These are phyloP conservation scores for Dromius quadrimaculatus DNA, from an alignment of 2,888 invertebrate species.

Conservation along the genomic window DNA sequence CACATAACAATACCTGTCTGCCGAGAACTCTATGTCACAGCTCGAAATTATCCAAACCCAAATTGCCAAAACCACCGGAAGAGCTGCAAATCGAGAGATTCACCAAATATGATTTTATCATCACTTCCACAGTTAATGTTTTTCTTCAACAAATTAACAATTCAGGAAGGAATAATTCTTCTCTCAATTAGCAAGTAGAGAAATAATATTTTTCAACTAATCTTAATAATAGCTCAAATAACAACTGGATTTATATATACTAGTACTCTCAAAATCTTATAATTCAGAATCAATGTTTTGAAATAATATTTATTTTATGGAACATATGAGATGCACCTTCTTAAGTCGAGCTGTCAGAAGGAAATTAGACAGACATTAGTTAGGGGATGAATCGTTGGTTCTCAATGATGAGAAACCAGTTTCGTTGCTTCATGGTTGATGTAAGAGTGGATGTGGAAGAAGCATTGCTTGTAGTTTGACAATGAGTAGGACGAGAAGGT, in stretches of 20 bases:
- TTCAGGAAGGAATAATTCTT: too few relatives aligned
- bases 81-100: too few relatives aligned
- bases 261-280: too few relatives aligned
- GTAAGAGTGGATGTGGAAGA: not conserved
- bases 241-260: too few relatives aligned
- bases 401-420: slow-evolving; percentile 26
- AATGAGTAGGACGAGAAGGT: slow-evolving; percentile 59
- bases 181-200: too few relatives aligned
- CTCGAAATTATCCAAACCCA: slow-evolving; percentile 2
- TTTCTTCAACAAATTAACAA: too few relatives aligned
- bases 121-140: too few relatives aligned
- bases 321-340: not conserved
- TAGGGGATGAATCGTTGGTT: slow-evolving; percentile 6
- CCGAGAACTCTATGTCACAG: not conserved
- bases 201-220: too few relatives aligned
- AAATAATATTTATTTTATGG: too few relatives aligned
- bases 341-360: not conserved
- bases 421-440: not conserved
- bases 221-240: too few relatives aligned
- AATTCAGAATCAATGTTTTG: too few relatives aligned
- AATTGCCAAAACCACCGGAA: not conserved
- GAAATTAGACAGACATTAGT: slow-evolving; percentile 1
- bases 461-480: slow-evolving; percentile 51
- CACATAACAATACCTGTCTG: slow-evolving; percentile 62
- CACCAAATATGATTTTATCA: too few relatives aligned